Conservation (phyloP, 2,888 invertebrate species). For the Tiliacea aurago region DNA sequence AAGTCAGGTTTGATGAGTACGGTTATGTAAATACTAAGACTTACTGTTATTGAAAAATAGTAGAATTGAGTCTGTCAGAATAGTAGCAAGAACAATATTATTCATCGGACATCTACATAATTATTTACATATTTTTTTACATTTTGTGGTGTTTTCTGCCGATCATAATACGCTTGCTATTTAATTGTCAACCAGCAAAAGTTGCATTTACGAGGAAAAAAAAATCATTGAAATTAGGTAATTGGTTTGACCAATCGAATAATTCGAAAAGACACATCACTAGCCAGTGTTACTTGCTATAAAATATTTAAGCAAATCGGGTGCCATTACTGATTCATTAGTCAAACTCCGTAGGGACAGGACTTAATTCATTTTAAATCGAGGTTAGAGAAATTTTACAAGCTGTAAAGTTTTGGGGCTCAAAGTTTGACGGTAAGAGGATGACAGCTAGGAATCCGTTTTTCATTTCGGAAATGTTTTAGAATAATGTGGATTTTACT, state of each 20-base stretch:
- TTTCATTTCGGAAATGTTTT: conserved; percentile 41
- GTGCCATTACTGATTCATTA: conserved; percentile 69
- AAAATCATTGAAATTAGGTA: neutral
- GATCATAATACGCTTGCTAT: neutral
- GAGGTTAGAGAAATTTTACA: conserved; percentile 62
- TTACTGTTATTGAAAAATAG: neutral
- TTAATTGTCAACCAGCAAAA: neutral
- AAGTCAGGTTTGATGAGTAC: too few relatives aligned
- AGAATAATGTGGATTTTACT: conserved; percentile 5
- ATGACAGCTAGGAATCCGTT: conserved; percentile 39
- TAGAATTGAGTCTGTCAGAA: neutral
- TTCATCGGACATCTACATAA: neutral
- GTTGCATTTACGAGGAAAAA: neutral
- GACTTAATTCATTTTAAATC: conserved; percentile 69
- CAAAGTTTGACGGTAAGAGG: conserved; percentile 35
- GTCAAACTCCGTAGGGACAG: conserved; percentile 56
- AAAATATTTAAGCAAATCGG: conserved; percentile 69
- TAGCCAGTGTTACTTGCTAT: conserved; percentile 25
- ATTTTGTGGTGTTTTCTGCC: neutral
- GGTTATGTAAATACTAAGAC: neutral
- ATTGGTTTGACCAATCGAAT: conserved; percentile 3
- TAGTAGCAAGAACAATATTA: neutral
- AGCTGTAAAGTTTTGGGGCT: conserved; percentile 59
- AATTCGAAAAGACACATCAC: conserved; percentile 20
- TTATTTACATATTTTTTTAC: neutral